phyloP scores from a whole-genome alignment of 2,113 vertebrate genomes.

The Macrotus californicus region DNA sequence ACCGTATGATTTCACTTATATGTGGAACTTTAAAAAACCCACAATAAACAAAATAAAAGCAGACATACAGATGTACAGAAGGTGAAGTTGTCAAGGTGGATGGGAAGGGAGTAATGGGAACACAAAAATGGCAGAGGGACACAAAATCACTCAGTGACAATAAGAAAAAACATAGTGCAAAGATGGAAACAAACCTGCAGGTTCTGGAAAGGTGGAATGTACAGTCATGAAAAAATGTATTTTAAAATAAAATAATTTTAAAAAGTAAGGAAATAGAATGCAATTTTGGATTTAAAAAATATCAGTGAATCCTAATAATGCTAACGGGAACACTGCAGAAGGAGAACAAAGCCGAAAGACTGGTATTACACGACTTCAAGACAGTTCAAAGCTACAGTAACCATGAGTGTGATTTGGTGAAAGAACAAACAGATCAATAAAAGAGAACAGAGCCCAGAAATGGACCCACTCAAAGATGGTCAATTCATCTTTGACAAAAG shows the following conservation, averaged over 20 bases:
- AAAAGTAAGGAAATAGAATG: no score
- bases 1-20: no score
- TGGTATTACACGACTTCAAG: no score
- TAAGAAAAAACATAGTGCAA: not conserved
- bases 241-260: no score
- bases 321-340: no score
- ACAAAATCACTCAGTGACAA: not conserved
- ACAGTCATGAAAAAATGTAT: not conserved
- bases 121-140: not conserved
- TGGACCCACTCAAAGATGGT: not conserved
- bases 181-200: not conserved
- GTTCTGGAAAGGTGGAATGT: not conserved
- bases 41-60: not conserved
- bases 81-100: not conserved
- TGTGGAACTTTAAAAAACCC: no score
- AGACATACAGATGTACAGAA: not conserved
- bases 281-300: no score
- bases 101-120: not conserved
- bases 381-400: no score
- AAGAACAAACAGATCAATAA: not conserved
- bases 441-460: not conserved
- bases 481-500: not conserved
- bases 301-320: no score
- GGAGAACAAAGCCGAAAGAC: no score
- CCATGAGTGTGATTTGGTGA: not conserved